These are phyloP conservation scores for Rhabdomys dilectus DNA, from an alignment of 2,113 vertebrate species.

Conservation along the genomic window DNA sequence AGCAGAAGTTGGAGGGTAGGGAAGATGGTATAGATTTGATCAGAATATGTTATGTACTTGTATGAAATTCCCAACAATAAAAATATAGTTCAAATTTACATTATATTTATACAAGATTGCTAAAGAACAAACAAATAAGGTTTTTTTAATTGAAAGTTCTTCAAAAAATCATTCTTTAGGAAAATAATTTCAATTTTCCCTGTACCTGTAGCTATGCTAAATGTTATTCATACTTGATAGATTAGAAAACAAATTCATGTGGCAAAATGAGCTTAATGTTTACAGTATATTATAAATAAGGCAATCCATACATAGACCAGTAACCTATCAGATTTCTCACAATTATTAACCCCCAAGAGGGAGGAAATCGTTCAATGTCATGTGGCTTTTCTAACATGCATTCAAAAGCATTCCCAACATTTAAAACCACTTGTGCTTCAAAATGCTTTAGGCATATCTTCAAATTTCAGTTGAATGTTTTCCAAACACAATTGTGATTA, in stretches of 20 bases:
- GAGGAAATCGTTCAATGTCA: background rate
- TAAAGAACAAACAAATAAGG: background rate
- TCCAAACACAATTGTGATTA: constrained; percentile 54
- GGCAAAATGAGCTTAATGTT: constrained; percentile 30
- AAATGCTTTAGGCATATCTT: constrained; percentile 55
- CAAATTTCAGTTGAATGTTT: constrained; percentile 63
- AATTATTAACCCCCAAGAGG: background rate
- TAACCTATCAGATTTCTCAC: background rate
- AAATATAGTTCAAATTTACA: background rate
- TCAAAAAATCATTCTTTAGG: constrained; percentile 31
- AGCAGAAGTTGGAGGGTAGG: background rate
- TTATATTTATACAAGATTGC: background rate
- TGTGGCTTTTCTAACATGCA: background rate
- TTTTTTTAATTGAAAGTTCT: background rate
- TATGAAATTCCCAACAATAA: background rate
- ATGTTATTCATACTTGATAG: too few species aligned
- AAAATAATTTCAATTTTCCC: background rate
- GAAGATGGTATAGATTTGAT: background rate
- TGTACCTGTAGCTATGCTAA: background rate
- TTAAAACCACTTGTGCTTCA: constrained; percentile 32
- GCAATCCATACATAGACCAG: background rate
- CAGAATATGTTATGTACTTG: background rate
- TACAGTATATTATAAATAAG: background rate
- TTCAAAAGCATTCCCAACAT: constrained; percentile 9
- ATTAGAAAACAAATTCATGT: background rate